These are phyloP conservation scores for Eupithecia dodoneata DNA, from an alignment of 2,888 invertebrate species.

Conservation along the genomic window DNA sequence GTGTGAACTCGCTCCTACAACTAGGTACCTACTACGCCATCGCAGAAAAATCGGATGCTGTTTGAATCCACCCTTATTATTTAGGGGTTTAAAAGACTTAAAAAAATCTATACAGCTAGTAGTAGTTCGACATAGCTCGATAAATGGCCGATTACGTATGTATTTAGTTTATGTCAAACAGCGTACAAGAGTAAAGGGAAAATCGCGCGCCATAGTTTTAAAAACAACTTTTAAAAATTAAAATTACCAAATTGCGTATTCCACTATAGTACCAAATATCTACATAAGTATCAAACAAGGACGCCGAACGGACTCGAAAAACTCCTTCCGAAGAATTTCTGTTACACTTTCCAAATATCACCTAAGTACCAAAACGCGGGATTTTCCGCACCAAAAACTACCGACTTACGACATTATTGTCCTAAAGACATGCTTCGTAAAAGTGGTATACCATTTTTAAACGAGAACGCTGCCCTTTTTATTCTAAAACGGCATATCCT, in stretches of 20 bases:
- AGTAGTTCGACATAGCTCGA: neutral
- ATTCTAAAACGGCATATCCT: conserved; percentile 57
- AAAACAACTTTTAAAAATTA: neutral
- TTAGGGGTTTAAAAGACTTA: too few relatives aligned
- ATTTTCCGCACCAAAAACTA: conserved; percentile 32
- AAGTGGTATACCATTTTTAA: conserved; percentile 75
- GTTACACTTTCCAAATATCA: conserved; percentile 56
- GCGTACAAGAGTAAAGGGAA: neutral
- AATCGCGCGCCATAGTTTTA: neutral
- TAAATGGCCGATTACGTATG: neutral
- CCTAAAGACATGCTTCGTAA: conserved; percentile 41
- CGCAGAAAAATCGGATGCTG: too few relatives aligned
- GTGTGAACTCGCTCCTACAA: too few relatives aligned
- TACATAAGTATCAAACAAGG: conserved; percentile 12
- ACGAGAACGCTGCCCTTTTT: conserved; percentile 54
- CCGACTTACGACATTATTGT: conserved; percentile 52
- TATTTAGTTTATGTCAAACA: neutral
- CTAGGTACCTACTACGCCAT: too few relatives aligned
- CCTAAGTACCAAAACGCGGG: conserved; percentile 35
- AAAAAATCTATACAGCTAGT: neutral
- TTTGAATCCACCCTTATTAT: too few relatives aligned
- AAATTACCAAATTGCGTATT: conserved; percentile 1
- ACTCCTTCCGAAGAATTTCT: conserved; percentile 41
- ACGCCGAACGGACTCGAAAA: conserved; percentile 23
- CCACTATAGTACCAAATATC: conserved; percentile 11